Conservation (phyloP, 1,140 invertebrate genomes). For the Sweltsa coloradensis region DNA sequence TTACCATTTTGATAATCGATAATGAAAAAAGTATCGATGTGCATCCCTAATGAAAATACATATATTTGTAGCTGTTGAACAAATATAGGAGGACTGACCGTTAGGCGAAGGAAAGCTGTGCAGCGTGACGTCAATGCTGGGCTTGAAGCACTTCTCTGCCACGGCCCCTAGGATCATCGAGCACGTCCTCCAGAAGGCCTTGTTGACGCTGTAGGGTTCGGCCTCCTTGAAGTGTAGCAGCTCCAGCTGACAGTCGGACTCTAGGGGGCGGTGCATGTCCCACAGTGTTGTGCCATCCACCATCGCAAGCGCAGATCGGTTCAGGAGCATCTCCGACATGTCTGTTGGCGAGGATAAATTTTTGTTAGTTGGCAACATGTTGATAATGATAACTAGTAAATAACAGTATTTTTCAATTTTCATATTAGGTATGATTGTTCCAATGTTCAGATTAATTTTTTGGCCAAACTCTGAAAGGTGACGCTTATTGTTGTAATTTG, state of each 20-base stretch:
- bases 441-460: no score
- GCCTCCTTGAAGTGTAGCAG: constrained; percentile 66
- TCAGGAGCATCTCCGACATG: constrained; percentile 55
- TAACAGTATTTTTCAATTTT: no score
- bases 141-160: constrained; percentile 64
- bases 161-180: constrained; percentile 76
- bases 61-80: background rate
- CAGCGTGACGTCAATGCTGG: constrained; percentile 57
- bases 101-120: constrained; percentile 77
- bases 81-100: constrained; percentile 40
- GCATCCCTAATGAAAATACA: no score
- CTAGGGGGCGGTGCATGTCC: constrained; percentile 87
- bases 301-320: constrained; percentile 63
- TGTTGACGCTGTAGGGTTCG: constrained; percentile 54
- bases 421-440: no score
- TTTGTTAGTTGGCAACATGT: no score
- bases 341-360: no score
- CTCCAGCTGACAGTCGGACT: constrained; percentile 61
- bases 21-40: no score
- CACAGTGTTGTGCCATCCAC: constrained; percentile 61
- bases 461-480: no score
- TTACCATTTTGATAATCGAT: no score
- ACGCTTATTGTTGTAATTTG: no score
- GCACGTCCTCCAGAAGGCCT: constrained; percentile 84
- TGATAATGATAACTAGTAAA: no score